A percentile compares a stretch with the other conserved stretches of the same genome.
Conservation (phyloP, 2,888 invertebrate species). For the Nomada flava region DNA sequence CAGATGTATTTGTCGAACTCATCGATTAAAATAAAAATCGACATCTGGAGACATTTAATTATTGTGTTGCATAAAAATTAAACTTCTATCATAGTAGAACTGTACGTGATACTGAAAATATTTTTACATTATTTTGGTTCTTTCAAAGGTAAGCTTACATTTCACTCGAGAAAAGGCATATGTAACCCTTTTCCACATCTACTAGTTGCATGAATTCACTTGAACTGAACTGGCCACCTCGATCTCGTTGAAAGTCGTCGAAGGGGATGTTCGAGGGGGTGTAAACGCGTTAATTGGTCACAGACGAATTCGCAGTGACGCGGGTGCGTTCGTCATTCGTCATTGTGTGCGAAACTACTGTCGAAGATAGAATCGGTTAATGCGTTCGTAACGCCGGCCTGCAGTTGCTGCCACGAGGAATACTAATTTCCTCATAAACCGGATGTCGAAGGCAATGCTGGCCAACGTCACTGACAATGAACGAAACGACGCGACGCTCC, state of each 20-base stretch:
- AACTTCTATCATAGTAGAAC: too few relatives aligned
- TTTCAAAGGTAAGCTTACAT: background rate
- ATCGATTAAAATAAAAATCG: too few relatives aligned
- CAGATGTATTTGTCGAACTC: too few relatives aligned
- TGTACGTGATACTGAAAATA: too few relatives aligned
- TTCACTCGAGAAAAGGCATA: too few relatives aligned
- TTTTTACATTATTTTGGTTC: too few relatives aligned
- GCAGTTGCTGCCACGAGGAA: constrained; percentile 32
- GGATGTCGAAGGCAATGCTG: constrained; percentile 47
- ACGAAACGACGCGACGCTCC: constrained; percentile 40
- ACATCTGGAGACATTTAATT: too few relatives aligned
- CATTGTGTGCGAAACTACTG: constrained; percentile 36
- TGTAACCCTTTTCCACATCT: too few relatives aligned
- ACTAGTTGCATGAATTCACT: background rate
- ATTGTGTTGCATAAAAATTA: too few relatives aligned
- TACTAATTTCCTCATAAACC: constrained; percentile 58
- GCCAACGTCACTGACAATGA: constrained; percentile 41
- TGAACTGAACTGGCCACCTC: background rate
- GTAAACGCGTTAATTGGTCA: constrained; percentile 7
- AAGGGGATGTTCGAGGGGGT: background rate
- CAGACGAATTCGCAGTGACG: constrained; percentile 4
- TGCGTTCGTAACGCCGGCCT: constrained; percentile 25
- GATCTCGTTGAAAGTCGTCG: background rate
- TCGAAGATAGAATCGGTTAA: constrained; percentile 44
- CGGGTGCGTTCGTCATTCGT: constrained; percentile 29